Base-by-base conservation (phyloP, 2,797 vertebrate species). In the Acanthornis magna region DNA sequence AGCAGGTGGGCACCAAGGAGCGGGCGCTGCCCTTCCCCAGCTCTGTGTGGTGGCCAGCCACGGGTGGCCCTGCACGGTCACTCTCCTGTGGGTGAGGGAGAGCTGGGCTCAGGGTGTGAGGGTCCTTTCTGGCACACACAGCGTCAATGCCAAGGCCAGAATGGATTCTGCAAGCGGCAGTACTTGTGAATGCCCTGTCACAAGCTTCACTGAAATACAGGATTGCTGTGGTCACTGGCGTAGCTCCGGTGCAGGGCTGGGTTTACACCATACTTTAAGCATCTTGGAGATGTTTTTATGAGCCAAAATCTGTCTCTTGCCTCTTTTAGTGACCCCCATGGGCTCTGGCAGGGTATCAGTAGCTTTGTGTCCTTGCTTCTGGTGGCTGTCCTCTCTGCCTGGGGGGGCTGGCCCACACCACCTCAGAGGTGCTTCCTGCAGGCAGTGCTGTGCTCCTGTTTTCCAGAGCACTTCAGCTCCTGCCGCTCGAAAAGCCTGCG, bases 391-490 rank as follows among this genome's bases (percentile, higher is more conserved):
- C 53, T 66, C 47, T 57, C 38, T 79, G 27, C 42, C 11, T 60
- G 4, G 7, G 25, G 4, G 30, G 5, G 22, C 30, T 57, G 57
- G n/a, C 67, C 74, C 4, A 0, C 75, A 21, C 15, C 3, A 0
- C 11, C n/a, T 61, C 19, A 10, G 47, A 8, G 32, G 6, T 18
- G 47, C 45, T 43, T 40, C 50, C 63, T 38, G 38, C 17, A 2
- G 47, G 34, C 5, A 7, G 1, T 0, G 1, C 77, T 43, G 32
- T 16, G 1, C 2, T 60, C 34, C 57, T 1, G 3, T 55, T 53
- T 48, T 11, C 40, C 60, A 26, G 30, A 45, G 13, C 38, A 2
- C 6, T 58, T 72, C 23, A 11, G 61, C 53, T 57, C 54, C 57
- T n/a, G 32, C 32, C 1, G 0, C 78, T 40, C 78, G 74, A 26